These are phyloP conservation scores for Psilopsiagon aymara DNA, from an alignment of 2,113 vertebrate genomes.

Conservation along the genomic window DNA sequence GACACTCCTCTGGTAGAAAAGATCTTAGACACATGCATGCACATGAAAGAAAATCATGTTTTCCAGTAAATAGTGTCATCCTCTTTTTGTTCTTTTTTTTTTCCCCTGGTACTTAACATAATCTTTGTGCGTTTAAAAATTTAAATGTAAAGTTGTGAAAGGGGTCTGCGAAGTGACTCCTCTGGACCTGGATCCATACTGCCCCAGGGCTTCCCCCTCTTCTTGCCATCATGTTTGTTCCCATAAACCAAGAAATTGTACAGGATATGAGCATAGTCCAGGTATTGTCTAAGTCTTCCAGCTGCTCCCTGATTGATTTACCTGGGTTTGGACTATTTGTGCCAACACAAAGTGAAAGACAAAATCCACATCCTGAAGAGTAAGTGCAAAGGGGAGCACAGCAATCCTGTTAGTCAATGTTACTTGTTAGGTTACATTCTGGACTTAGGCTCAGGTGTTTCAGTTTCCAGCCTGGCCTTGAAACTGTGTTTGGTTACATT, in stretches of 20 bases:
- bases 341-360: neutral
- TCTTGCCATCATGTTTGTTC: neutral
- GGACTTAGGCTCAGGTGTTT: neutral
- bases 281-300: neutral
- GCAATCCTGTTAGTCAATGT: rapidly evolving
- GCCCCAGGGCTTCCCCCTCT: neutral
- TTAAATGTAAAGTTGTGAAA: neutral
- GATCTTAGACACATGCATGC: neutral
- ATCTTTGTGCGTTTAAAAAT: neutral
- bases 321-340: neutral
- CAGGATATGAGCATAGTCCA: neutral
- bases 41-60: neutral
- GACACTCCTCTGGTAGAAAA: neutral
- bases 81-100: neutral
- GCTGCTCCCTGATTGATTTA: neutral
- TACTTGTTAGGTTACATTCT: neutral
- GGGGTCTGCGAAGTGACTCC: neutral
- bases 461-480: neutral
- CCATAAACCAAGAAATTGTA: neutral
- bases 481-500: neutral
- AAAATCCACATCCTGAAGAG: neutral
- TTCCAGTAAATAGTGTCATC: neutral
- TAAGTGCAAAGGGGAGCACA: neutral
- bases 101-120: neutral
- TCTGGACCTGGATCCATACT: neutral